phyloP scores from a whole-genome alignment of 2,797 vertebrate species.

The Clarias platycephalus region DNA sequence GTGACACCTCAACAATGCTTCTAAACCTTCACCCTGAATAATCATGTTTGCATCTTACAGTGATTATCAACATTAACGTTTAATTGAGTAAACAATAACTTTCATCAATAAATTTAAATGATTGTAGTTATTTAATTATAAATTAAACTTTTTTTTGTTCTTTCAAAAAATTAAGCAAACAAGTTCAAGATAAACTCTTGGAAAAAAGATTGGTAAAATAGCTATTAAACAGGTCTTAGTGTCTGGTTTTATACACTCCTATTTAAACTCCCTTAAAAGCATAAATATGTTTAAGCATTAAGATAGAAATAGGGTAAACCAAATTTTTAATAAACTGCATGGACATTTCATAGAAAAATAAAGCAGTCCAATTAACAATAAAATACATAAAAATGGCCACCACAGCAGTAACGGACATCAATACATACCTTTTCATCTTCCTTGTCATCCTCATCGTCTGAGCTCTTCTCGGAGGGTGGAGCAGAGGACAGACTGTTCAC shows the following conservation, averaged over 20 bases:
- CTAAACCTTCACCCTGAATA: neutral
- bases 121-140: neutral
- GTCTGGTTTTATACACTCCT: neutral
- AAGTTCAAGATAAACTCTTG: neutral
- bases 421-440: conserved; percentile 71
- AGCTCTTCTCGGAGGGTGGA: conserved; percentile 86
- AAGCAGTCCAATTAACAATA: neutral
- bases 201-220: neutral
- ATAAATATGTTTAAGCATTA: neutral
- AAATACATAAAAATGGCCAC: neutral
- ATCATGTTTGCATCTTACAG: neutral
- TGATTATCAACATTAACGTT: neutral
- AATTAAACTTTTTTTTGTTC: neutral
- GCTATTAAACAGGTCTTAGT: neutral
- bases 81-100: neutral
- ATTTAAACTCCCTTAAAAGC: neutral
- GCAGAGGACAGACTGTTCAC: conserved; percentile 89
- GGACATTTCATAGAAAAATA: neutral
- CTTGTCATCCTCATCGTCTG: conserved; percentile 85
- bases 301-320: neutral
- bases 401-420: neutral
- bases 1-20: neutral
- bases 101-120: neutral
- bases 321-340: neutral
- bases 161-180: neutral